A percentile compares a stretch with the other conserved stretches of the same genome.
These are phyloP conservation scores for Uloborus diversus DNA, from an alignment of 1,140 invertebrate species.

Conservation along the genomic window DNA sequence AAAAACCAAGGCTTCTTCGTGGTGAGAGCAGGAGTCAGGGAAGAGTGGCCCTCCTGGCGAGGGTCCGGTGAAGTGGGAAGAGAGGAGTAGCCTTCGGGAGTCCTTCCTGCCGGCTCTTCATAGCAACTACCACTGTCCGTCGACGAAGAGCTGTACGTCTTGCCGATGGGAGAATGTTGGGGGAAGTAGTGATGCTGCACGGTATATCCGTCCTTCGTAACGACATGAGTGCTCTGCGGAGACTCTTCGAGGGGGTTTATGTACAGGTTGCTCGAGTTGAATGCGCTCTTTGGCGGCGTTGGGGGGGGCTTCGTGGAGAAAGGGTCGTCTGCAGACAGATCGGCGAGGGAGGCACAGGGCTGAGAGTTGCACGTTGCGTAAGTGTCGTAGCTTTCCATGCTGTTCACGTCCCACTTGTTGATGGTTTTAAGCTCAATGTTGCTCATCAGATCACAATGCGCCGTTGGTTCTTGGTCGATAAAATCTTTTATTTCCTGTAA, in stretches of 20 bases:
- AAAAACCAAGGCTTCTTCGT: slow-evolving; percentile 82
- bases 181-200: slow-evolving; percentile 90
- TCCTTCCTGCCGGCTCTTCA: slow-evolving; percentile 50
- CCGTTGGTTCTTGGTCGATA: slow-evolving; percentile 51
- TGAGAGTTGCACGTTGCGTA: slow-evolving; percentile 96
- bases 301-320: slow-evolving; percentile 52
- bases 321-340: slow-evolving; percentile 58
- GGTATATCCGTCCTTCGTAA: slow-evolving; percentile 89
- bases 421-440: slow-evolving; percentile 64
- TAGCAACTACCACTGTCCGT: slow-evolving; percentile 54
- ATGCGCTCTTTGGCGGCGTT: slow-evolving; percentile 26
- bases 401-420: slow-evolving; percentile 72
- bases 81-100: slow-evolving; percentile 37
- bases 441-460: slow-evolving; percentile 40
- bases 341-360: slow-evolving; percentile 80
- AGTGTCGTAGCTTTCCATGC: slow-evolving; percentile 87
- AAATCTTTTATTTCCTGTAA: slow-evolving; percentile 55
- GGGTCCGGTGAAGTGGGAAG: slow-evolving; percentile 51
- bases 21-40: slow-evolving; percentile 23
- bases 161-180: slow-evolving; percentile 70
- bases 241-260: slow-evolving; percentile 81
- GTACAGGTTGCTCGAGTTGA: slow-evolving; percentile 82
- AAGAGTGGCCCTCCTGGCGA: slow-evolving; percentile 18
- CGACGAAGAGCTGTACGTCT: slow-evolving; percentile 37
- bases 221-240: slow-evolving; percentile 69